phyloP scores from a whole-genome alignment of 2,797 vertebrate genomes.

The Periophthalmus magnuspinnatus region DNA sequence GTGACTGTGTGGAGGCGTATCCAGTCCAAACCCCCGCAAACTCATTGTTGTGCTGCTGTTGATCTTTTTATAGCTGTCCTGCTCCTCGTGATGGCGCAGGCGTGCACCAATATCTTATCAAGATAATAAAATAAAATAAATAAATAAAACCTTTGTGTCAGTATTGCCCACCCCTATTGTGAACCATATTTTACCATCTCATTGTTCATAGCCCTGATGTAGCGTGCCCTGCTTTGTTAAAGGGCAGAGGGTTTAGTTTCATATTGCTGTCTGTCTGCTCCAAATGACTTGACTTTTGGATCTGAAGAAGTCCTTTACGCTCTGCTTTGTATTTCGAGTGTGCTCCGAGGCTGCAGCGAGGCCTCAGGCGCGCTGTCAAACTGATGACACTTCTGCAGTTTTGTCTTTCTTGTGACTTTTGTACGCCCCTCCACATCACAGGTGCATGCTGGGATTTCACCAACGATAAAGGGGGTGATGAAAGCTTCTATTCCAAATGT shows the following conservation, averaged over 20 bases:
- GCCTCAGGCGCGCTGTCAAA: slow-evolving; percentile 61
- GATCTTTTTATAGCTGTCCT: too few species aligned
- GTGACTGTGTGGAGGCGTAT: too few species aligned
- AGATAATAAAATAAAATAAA: too few species aligned
- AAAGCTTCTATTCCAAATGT: slow-evolving; percentile 5
- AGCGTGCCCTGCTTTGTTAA: slow-evolving; percentile 30
- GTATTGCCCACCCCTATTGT: too few species aligned
- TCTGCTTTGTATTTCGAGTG: slow-evolving; percentile 24
- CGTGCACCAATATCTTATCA: too few species aligned
- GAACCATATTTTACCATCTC: too few species aligned
- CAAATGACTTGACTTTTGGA: slow-evolving; percentile 57
- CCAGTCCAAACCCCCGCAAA: too few species aligned
- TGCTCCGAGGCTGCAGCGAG: slow-evolving; percentile 35
- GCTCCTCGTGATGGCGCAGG: too few species aligned
- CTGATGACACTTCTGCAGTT: slow-evolving; percentile 48
- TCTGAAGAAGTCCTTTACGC: slow-evolving; percentile 28
- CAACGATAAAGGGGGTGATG: slow-evolving; percentile 3
- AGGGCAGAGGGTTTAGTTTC: slow-evolving; percentile 43
- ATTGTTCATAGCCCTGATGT: not conserved
- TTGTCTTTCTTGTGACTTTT: slow-evolving; percentile 58
- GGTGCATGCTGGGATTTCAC: slow-evolving; percentile 35
- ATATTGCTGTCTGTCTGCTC: slow-evolving; percentile 37
- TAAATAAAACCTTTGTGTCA: too few species aligned
- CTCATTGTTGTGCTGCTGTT: too few species aligned
- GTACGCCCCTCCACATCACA: slow-evolving; percentile 51